Conservation (phyloP, 2,797 vertebrate genomes). For the Tapirus indicus region DNA sequence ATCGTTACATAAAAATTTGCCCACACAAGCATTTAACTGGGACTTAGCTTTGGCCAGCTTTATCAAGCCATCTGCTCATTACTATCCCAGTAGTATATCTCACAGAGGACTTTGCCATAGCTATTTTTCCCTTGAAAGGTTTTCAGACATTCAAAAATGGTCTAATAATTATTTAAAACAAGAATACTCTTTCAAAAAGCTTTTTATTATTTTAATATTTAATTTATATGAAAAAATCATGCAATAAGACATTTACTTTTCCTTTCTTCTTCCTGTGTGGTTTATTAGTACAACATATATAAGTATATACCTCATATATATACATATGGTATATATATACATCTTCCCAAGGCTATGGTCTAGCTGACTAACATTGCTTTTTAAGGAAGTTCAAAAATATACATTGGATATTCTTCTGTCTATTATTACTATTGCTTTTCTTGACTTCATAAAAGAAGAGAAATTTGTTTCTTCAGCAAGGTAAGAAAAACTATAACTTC, state of each 20-base stretch:
- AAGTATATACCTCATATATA: background rate
- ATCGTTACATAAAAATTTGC: background rate
- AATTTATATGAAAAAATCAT: background rate
- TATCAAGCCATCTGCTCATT: constrained; percentile 54
- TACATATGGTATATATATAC: background rate
- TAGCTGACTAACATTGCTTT: background rate
- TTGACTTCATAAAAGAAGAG: background rate
- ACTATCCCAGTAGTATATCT: background rate
- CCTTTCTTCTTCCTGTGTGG: background rate
- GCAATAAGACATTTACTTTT: background rate
- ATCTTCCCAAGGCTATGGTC: background rate
- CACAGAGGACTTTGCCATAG: background rate
- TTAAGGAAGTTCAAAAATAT: background rate
- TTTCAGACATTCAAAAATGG: background rate
- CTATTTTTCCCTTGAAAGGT: background rate
- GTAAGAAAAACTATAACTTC: background rate
- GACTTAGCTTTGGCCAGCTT: background rate
- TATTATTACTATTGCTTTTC: background rate
- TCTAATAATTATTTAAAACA: background rate
- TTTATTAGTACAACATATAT: background rate
- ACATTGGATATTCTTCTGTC: background rate
- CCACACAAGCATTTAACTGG: background rate
- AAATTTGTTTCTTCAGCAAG: background rate
- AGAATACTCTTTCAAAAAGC: background rate
- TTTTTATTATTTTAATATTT: background rate